Evolutionary conservation across 2,888 invertebrate species (phyloP).

Genomic region (Caenorhabditis sulstoni): DNA sequence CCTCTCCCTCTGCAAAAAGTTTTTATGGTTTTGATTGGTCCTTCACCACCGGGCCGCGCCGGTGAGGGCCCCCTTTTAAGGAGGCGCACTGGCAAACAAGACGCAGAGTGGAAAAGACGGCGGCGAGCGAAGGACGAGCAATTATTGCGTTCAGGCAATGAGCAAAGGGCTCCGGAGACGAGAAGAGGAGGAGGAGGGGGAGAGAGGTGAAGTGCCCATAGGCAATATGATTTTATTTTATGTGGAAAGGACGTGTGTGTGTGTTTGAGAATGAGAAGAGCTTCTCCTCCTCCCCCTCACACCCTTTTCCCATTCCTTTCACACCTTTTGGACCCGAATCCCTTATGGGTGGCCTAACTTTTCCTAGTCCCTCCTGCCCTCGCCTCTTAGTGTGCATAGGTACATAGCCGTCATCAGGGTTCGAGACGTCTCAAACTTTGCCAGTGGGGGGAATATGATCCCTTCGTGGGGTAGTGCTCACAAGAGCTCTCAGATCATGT

Average conservation of each 20-base stretch:
- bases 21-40: no score
- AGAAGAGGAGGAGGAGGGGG: neutral
- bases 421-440: slow-evolving; percentile 34
- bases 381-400: slow-evolving; percentile 23
- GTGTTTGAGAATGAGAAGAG: no score
- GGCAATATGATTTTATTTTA: slow-evolving; percentile 58
- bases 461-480: no score
- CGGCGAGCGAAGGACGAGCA: slow-evolving; percentile 33
- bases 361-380: neutral
- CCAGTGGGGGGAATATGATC: slow-evolving; percentile 54
- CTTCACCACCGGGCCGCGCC: no score
- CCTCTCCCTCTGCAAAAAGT: no score
- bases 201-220: slow-evolving; percentile 49
- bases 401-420: slow-evolving; percentile 27
- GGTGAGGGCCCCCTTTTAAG: no score
- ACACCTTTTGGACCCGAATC: no score
- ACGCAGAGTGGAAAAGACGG: slow-evolving; percentile 16
- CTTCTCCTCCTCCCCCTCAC: slow-evolving; percentile 3
- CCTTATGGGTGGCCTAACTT: neutral
- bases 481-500: no score
- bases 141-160: slow-evolving; percentile 51
- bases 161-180: slow-evolving; percentile 1
- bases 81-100: slow-evolving; percentile 11
- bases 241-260: neutral
- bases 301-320: slow-evolving; percentile 17